Evolutionary conservation across 1,140 invertebrate genomes (phyloP).

Genomic region (Sarcophaga peregrina): DNA sequence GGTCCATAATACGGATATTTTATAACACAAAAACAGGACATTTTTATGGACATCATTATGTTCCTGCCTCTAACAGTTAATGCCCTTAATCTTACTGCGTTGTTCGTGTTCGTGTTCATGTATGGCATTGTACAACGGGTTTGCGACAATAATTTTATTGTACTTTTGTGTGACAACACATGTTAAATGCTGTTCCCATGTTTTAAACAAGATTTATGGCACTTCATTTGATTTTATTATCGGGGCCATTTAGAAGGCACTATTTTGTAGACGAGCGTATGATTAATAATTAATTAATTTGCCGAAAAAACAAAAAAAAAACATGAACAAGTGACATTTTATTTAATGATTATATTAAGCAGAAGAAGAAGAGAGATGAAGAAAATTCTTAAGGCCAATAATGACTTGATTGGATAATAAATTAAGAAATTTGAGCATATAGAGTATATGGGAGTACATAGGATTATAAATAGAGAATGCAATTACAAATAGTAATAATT

Average conservation of each 20-base stretch:
- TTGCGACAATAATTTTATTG: background rate
- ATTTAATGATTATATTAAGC: no score
- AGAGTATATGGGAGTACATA: no score
- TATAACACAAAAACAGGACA: background rate
- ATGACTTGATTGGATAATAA: no score
- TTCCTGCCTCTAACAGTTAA: no score
- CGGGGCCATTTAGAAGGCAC: background rate
- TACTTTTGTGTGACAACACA: background rate
- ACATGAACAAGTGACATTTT: no score
- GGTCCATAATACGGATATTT: background rate
- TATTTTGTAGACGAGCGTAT: background rate
- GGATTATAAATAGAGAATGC: no score
- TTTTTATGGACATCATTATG: no score
- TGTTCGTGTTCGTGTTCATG: background rate
- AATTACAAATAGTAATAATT: no score
- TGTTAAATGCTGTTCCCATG: background rate
- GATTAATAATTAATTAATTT: conserved; percentile 21
- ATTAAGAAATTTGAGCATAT: no score
- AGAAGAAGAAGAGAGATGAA: no score
- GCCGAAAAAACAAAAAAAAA: background rate
- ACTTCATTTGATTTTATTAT: conserved; percentile 20
- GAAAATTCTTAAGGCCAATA: no score
- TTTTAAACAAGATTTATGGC: background rate
- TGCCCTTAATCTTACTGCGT: no score
- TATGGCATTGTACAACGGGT: background rate